These are phyloP conservation scores for Oreochromis grahami DNA, from an alignment of 2,797 vertebrate genomes.

Conservation along the genomic window DNA sequence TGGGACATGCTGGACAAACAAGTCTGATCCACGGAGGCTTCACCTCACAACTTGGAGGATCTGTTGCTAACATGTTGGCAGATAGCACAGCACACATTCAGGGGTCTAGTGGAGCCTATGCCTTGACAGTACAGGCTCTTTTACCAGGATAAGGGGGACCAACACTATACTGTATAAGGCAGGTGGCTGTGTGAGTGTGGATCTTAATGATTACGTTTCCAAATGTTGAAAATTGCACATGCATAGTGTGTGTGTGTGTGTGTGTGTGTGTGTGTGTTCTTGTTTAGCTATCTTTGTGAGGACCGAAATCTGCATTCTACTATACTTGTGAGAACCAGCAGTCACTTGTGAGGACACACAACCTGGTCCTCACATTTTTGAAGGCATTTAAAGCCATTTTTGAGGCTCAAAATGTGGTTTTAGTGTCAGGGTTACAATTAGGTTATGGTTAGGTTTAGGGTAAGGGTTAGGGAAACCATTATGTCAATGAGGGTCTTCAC, in stretches of 20 bases:
- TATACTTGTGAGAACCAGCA: too few species aligned
- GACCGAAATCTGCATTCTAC: too few species aligned
- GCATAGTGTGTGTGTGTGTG: background rate
- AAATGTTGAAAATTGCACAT: background rate
- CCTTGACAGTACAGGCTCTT: background rate
- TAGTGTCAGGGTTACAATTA: too few species aligned
- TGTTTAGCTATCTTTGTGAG: too few species aligned
- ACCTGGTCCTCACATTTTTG: too few species aligned
- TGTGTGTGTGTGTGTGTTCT: too few species aligned
- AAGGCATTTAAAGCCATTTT: too few species aligned
- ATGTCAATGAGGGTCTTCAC: too few species aligned
- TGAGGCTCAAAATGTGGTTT: too few species aligned
- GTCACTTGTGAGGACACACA: too few species aligned
- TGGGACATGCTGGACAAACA: background rate
- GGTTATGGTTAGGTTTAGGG: too few species aligned
- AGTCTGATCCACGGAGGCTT: background rate
- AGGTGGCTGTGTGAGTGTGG: background rate
- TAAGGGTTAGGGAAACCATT: too few species aligned
- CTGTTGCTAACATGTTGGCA: background rate
- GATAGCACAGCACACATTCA: background rate
- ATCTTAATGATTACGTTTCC: background rate
- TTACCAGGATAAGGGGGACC: background rate
- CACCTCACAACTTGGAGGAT: background rate
- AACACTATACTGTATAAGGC: background rate
- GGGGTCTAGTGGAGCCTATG: background rate